Conservation (phyloP, 64 coral and sea anemone genomes). For the Platygyra sinensis region DNA sequence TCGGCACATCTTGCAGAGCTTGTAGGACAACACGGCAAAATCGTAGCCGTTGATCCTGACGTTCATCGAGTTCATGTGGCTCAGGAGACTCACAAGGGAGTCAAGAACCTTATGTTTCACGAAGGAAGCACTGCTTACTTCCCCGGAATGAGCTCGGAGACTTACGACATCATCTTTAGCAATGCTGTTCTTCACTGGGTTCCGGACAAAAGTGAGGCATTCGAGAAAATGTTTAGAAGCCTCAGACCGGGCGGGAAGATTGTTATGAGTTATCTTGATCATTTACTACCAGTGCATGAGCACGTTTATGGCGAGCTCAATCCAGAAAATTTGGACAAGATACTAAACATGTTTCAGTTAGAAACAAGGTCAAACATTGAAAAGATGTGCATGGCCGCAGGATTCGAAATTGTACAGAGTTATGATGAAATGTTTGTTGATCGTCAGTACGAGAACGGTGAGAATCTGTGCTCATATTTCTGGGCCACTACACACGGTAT, state of each 20-base stretch:
- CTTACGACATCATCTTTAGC: background rate
- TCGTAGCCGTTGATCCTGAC: conserved; percentile 35
- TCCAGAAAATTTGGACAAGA: background rate
- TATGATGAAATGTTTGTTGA: background rate
- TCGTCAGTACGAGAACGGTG: background rate
- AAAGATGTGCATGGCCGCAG: background rate
- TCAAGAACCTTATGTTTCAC: conserved; percentile 6
- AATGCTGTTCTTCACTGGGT: conserved; percentile 1
- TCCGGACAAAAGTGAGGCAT: background rate
- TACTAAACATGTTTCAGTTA: background rate
- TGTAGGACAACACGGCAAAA: background rate
- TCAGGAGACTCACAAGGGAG: background rate
- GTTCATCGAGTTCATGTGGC: conserved; percentile 7
- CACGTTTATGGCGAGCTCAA: background rate
- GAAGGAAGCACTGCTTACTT: too few species aligned
- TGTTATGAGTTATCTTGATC: background rate
- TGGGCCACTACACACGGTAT: background rate
- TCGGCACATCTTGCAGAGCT: background rate
- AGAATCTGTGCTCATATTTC: background rate
- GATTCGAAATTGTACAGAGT: background rate
- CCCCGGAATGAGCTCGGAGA: too few species aligned
- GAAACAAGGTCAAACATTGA: background rate
- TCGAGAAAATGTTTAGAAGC: background rate
- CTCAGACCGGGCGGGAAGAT: background rate
- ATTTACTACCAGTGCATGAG: background rate